These are phyloP conservation scores for Anodontia alba DNA, from an alignment of 2,888 invertebrate genomes.

Conservation along the genomic window DNA sequence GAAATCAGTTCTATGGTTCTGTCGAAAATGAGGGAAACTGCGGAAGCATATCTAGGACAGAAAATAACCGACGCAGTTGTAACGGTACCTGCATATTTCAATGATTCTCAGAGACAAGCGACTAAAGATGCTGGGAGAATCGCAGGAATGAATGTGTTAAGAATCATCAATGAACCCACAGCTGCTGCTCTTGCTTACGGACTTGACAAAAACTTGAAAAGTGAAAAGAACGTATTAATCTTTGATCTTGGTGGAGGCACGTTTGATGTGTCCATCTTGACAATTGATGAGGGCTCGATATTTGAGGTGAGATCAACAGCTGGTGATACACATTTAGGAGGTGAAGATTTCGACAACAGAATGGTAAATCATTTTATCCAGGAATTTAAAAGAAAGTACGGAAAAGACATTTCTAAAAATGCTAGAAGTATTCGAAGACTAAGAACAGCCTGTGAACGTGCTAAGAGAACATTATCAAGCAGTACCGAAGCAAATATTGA, in stretches of 20 bases:
- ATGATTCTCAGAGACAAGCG: no score
- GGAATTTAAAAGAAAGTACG: conserved; percentile 78
- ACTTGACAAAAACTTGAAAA: conserved; percentile 85
- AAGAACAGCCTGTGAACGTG: conserved; percentile 80
- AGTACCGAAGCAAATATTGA: conserved; percentile 78
- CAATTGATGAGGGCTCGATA: no score
- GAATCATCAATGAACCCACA: no score
- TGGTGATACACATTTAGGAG: conserved; percentile 83
- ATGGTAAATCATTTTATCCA: conserved; percentile 77
- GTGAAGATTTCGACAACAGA: no score
- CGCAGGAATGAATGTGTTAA: no score
- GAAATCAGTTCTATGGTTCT: conserved; percentile 96
- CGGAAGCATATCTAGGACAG: conserved; percentile 88
- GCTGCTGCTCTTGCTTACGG: conserved; percentile 86
- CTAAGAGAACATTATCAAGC: conserved; percentile 80
- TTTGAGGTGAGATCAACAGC: no score
- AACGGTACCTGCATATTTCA: no score
- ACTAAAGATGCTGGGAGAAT: no score
- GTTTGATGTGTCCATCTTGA: no score
- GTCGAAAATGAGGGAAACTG: conserved; percentile 92
- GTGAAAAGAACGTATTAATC: conserved; percentile 86
- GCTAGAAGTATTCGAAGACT: no score
- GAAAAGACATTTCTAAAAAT: conserved; percentile 76
- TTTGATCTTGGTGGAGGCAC: conserved; percentile 88
- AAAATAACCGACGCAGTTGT: conserved; percentile 78